Evolutionary conservation across 2,797 vertebrate species (phyloP), one percentile per base, ranked within the genome.

Genomic region (Furcifer pardalis): DNA sequence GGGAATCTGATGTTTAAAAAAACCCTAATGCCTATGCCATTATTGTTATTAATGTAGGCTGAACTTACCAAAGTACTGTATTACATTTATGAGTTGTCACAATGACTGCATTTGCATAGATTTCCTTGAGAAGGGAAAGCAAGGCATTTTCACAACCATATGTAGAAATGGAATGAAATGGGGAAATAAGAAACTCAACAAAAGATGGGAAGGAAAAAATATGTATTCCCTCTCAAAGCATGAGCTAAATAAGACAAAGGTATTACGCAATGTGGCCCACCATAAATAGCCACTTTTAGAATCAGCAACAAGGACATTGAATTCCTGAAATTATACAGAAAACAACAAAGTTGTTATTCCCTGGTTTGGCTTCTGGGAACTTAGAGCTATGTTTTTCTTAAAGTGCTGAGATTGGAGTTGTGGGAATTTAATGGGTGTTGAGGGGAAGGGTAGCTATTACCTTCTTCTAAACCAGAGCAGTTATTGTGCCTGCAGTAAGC

Each of bases 401-500:
- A 91, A 92, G 66, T 35, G 73, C 88, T 94, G 83, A 90, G 86
- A 7, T 44, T 83, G 78, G 69, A 91, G 35, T 86, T 62, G 75
- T 7, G 27, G 81, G 89, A 79, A 10, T 46, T 93, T 92, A 92
- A 92, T 0, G 0, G 77, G 69, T 65, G 17, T 83, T 88, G 35
- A 40, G 35, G 89, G 89, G 90, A 93, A 87, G 59, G 25, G 5
- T n/a, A 83, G 44, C 84, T 79, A 90, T 87, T 89, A 86, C 60
- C 86, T 90, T 81, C 63, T 85, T 88, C 77, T 90, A 91, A 91
- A 92, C 69, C 85, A 60, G 4, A 89, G 85, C 30, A 52, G 89
- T 94, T 93, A 90, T 91, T 93, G 91, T 93, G 86, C 89, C 73
- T 92, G 78, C 82, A 86, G 72, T 85, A 82, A 84, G 8, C 86